Percentiles rank a stretch among this genome's conserved stretches.
phyloP scores from a whole-genome alignment of 30 jellyfish, hydroid and myxozoan genomes.

The Calvadosia cruxmelitensis region DNA sequence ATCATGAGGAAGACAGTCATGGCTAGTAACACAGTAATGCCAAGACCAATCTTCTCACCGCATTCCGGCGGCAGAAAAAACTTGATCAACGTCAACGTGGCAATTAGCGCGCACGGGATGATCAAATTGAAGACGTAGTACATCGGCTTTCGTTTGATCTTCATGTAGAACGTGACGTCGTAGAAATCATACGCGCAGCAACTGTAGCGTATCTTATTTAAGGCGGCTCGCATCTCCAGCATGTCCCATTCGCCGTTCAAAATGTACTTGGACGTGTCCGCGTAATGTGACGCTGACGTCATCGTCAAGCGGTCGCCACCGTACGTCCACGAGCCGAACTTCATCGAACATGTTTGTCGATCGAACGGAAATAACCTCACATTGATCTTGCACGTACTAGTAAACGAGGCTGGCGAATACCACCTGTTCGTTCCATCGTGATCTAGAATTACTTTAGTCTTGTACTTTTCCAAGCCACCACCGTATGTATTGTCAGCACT shows the following conservation, averaged over 20 bases:
- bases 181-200: slow-evolving; percentile 47
- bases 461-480: slow-evolving; percentile 63
- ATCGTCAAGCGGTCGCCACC: slow-evolving; percentile 76
- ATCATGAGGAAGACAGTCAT: slow-evolving; percentile 58
- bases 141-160: slow-evolving; percentile 55
- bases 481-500: slow-evolving; percentile 78
- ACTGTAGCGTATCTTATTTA: slow-evolving; percentile 45
- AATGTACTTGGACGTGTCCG: slow-evolving; percentile 49
- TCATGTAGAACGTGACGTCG: slow-evolving; percentile 59
- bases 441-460: slow-evolving; percentile 46
- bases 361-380: slow-evolving; percentile 61
- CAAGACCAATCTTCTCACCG: slow-evolving; percentile 69
- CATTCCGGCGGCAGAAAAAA: slow-evolving; percentile 69
- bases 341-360: slow-evolving; percentile 67
- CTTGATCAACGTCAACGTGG: slow-evolving; percentile 56
- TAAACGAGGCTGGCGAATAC: slow-evolving; percentile 70
- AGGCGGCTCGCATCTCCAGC: slow-evolving; percentile 51
- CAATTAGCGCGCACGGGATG: slow-evolving; percentile 60
- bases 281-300: slow-evolving; percentile 34
- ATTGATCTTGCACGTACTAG: slow-evolving; percentile 70
- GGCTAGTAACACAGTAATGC: slow-evolving; percentile 61
- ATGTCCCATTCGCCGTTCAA: slow-evolving; percentile 71
- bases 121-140: slow-evolving; percentile 50
- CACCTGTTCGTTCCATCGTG: slow-evolving; percentile 44
- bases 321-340: slow-evolving; percentile 77